Percentiles rank a stretch among this genome's conserved stretches.
phyloP scores from a whole-genome alignment of 1,140 invertebrate genomes.

The Reticulitermes speratus region DNA sequence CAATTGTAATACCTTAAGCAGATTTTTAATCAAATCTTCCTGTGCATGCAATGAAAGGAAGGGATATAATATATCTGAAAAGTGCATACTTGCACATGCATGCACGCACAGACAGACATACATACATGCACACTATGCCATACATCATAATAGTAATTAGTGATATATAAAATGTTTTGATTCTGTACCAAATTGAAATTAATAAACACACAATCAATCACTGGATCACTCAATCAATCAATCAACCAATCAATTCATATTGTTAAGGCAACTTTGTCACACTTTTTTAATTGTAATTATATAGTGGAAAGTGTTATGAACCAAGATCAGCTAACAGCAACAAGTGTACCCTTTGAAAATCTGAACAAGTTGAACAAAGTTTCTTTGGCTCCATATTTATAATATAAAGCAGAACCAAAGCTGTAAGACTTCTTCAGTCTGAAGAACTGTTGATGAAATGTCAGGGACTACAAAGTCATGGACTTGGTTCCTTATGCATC shows the following conservation, averaged over 20 bases:
- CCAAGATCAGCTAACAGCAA: conserved; percentile 37
- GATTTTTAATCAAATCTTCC: conserved; percentile 27
- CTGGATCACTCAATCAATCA: too few relatives aligned
- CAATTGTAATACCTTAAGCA: conserved; percentile 10
- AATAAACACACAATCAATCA: conserved; percentile 41
- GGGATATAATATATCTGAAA: conserved; percentile 37
- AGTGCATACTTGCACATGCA: conserved; percentile 33
- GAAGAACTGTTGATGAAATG: neutral
- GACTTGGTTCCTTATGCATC: neutral
- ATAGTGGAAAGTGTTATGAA: conserved; percentile 37
- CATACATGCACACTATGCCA: conserved; percentile 35
- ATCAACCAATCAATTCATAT: conserved; percentile 34
- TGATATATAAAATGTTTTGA: conserved; percentile 39
- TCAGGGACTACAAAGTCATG: neutral
- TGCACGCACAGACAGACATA: conserved; percentile 36
- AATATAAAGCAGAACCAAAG: conserved; percentile 30
- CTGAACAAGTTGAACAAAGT: conserved; percentile 33
- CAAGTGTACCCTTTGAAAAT: conserved; percentile 38
- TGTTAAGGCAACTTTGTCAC: conserved; percentile 42
- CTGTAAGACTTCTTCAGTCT: conserved; percentile 24
- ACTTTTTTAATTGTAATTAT: conserved; percentile 38
- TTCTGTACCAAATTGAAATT: conserved; percentile 37
- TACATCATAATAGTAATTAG: conserved; percentile 37
- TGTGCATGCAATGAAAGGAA: conserved; percentile 31
- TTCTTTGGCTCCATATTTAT: conserved; percentile 31